Conservation (phyloP, 2,888 invertebrate species). For the Catocala fraxini region DNA sequence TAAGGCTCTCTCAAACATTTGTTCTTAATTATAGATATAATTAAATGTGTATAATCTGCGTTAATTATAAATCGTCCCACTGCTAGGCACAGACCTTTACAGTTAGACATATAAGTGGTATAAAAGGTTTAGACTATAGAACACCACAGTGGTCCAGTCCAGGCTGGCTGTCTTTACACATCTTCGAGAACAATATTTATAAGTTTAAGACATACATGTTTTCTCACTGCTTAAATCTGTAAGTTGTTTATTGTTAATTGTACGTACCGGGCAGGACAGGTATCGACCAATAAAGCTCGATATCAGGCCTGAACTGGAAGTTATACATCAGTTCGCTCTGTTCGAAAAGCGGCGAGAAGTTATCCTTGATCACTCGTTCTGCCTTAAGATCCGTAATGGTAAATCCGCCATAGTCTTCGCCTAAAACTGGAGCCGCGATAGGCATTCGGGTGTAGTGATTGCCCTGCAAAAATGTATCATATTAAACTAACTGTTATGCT, state of each 20-base stretch:
- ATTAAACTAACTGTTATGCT: too few relatives aligned
- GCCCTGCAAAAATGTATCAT: constrained; percentile 56
- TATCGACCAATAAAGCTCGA: constrained; percentile 78
- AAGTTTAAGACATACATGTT: too few relatives aligned
- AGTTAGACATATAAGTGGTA: too few relatives aligned
- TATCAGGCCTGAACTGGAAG: constrained; percentile 66
- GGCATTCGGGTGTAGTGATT: constrained; percentile 68
- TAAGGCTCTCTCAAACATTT: neutral
- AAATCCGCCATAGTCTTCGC: constrained; percentile 76
- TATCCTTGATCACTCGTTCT: constrained; percentile 68
- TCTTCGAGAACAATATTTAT: too few relatives aligned
- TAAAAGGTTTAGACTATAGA: too few relatives aligned
- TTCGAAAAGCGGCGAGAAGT: constrained; percentile 71
- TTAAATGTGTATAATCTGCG: too few relatives aligned
- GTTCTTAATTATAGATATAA: too few relatives aligned
- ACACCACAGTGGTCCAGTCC: too few relatives aligned
- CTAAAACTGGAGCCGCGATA: constrained; percentile 76
- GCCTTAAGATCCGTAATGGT: constrained; percentile 72
- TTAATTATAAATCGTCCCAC: too few relatives aligned
- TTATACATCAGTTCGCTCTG: constrained; percentile 77
- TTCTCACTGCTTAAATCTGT: too few relatives aligned
- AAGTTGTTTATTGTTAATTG: neutral
- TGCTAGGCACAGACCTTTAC: too few relatives aligned
- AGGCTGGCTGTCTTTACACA: too few relatives aligned
- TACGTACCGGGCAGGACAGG: constrained; percentile 76